Evolutionary conservation across 2,888 invertebrate genomes (phyloP).

Genomic region (Nemapogon koenigi): DNA sequence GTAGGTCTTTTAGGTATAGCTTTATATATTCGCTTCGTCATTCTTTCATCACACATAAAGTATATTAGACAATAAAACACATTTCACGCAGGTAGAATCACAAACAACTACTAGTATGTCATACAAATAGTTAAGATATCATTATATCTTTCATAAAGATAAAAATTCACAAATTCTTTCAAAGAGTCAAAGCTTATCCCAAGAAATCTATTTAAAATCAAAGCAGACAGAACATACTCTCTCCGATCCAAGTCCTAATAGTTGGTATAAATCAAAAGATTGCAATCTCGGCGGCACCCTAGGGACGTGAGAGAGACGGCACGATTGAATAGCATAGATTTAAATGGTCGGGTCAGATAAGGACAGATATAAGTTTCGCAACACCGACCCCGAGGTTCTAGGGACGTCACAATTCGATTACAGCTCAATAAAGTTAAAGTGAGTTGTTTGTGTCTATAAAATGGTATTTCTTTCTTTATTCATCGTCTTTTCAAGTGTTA

Average conservation of each 20-base stretch:
- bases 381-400: slow-evolving; percentile 40
- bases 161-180: background rate
- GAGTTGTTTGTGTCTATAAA: slow-evolving; percentile 64
- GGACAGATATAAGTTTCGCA: slow-evolving; percentile 53
- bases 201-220: slow-evolving; percentile 2
- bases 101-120: too few species aligned
- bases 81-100: too few species aligned
- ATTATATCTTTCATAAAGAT: background rate
- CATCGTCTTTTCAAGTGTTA: slow-evolving; percentile 4
- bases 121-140: too few species aligned
- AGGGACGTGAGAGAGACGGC: slow-evolving; percentile 62
- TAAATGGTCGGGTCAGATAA: slow-evolving; percentile 62
- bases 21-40: too few species aligned
- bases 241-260: slow-evolving; percentile 56
- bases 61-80: too few species aligned
- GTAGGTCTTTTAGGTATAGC: too few species aligned
- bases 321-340: slow-evolving; percentile 65
- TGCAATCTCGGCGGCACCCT: slow-evolving; percentile 63
- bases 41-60: too few species aligned
- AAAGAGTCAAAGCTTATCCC: background rate
- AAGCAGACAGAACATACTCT: slow-evolving; percentile 45
- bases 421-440: slow-evolving; percentile 65
- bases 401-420: slow-evolving; percentile 66
- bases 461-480: slow-evolving; percentile 29
- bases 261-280: slow-evolving; percentile 66